phyloP scores from a whole-genome alignment of 2,888 invertebrate species.

The Caenorhabditis japonica region DNA sequence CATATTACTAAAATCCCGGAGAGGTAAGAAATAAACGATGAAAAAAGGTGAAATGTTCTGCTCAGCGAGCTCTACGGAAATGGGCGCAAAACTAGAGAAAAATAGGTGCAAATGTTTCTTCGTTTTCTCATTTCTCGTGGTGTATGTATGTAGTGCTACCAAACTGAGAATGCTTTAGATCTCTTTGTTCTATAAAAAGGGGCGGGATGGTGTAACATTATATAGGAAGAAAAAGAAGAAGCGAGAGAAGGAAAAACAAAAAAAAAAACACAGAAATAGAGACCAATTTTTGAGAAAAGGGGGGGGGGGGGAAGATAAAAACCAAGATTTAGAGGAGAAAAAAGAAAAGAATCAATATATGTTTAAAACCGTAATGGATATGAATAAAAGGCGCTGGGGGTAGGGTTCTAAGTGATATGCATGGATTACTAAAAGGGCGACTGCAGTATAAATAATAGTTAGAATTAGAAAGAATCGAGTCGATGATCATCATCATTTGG shows the following conservation, averaged over 20 bases:
- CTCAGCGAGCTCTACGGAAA: no score
- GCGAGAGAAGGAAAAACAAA: neutral
- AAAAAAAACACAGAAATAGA: neutral
- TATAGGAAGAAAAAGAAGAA: no score
- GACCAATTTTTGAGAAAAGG: slow-evolving; percentile 17
- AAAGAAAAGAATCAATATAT: neutral
- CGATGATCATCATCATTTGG: slow-evolving; percentile 45
- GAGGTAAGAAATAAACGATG: no score
- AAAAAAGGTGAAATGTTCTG: no score
- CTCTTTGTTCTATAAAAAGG: no score
- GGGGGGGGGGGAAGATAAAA: neutral
- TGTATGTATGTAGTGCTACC: no score
- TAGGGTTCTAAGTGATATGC: neutral
- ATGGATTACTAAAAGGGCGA: neutral
- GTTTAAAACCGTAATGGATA: neutral
- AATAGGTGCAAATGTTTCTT: no score
- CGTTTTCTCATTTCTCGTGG: no score
- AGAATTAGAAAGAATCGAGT: slow-evolving; percentile 49
- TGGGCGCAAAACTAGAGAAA: no score
- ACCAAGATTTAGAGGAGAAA: slow-evolving; percentile 2
- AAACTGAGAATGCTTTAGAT: no score
- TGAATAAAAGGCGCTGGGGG: neutral
- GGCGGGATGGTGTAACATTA: no score
- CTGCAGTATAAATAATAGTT: neutral
- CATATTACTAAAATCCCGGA: no score